Percentiles rank a stretch among this genome's conserved stretches.
Evolutionary conservation across 2,113 vertebrate genomes (phyloP).

Genomic region (Bungarus multicinctus): DNA sequence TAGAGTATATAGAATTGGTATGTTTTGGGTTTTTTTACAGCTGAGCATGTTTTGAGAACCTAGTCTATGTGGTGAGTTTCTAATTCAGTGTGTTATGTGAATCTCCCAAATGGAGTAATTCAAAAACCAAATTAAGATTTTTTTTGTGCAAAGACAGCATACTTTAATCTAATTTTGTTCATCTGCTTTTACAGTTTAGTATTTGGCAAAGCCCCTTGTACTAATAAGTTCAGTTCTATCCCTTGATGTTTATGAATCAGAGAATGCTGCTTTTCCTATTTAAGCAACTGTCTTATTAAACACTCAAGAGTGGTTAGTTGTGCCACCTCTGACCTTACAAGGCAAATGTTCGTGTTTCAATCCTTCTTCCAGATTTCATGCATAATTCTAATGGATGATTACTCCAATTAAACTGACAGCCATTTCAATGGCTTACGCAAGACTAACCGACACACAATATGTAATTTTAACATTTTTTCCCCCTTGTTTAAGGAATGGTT

Average conservation of each 20-base stretch:
- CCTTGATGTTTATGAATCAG: slow-evolving; percentile 42
- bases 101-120: neutral
- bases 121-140: neutral
- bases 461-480: slow-evolving; percentile 73
- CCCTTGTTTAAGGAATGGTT: slow-evolving; percentile 38
- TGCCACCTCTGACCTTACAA: slow-evolving; percentile 25
- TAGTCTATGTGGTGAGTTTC: neutral
- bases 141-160: neutral
- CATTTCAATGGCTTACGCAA: slow-evolving; percentile 58
- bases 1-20: neutral
- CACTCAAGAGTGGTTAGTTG: neutral
- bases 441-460: slow-evolving; percentile 63
- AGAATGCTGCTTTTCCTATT: slow-evolving; percentile 25
- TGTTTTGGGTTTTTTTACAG: neutral
- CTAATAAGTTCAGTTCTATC: slow-evolving; percentile 48
- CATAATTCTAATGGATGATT: slow-evolving; percentile 62
- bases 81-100: neutral
- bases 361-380: slow-evolving; percentile 45
- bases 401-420: slow-evolving; percentile 60
- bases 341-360: slow-evolving; percentile 21
- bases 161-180: neutral
- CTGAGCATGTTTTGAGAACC: neutral
- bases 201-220: slow-evolving; percentile 28
- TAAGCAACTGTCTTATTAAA: neutral
- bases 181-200: slow-evolving; percentile 26